Evolutionary conservation across 2,797 vertebrate species (phyloP), one percentile per base, ranked within the genome.

Genomic region (Mico argentatus): DNA sequence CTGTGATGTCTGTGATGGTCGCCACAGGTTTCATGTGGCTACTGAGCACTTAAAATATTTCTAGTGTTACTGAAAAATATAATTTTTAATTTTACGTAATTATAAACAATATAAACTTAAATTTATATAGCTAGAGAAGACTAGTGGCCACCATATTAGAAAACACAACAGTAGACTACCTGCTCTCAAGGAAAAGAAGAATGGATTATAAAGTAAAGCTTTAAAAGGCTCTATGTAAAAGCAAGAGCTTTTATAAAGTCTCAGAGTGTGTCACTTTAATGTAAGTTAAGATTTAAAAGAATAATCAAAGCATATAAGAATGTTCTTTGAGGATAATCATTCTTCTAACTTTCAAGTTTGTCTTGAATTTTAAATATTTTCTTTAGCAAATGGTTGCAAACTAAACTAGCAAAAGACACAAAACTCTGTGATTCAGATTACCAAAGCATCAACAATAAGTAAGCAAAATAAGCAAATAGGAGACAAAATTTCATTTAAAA

Each of bases 21-120:
- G 5, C 0, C 36, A 52, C 5, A 50, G 7, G 3, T 4, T 41
- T 5, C 44, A n/a, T n/a, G n/a, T 85, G n/a, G 1, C 17, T 67
- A 13, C 0, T 59, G n/a, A 73, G 7, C 2, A 76, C 7, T 44
- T 61, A 4, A 67, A 41, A 36, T 83, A 55, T 9, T 64, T 7
- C 3, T 15, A 46, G 14, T 64, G 20, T 22, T 3, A 57, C 2
- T 59, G 15, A 55, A 8, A n/a, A 84, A 46, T 3, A 9, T 52
- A 88, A 46, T 14, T 59, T 46, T 82, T 55, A 19, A n/a, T 64
- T 64, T 44, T 83, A 73, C 6, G 61, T 73, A 27, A 61, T 73
- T 85, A 33, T n/a, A 80, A 46, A 10, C 26, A 73, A 27, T 27
- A 7, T 13, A 59, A 67, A 70, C 36, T 20, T n/a, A 70, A n/a